Evolutionary conservation across 2,797 vertebrate species (phyloP), one percentile per base, ranked within the genome.

Genomic region (Alexandromys oeconomus): DNA sequence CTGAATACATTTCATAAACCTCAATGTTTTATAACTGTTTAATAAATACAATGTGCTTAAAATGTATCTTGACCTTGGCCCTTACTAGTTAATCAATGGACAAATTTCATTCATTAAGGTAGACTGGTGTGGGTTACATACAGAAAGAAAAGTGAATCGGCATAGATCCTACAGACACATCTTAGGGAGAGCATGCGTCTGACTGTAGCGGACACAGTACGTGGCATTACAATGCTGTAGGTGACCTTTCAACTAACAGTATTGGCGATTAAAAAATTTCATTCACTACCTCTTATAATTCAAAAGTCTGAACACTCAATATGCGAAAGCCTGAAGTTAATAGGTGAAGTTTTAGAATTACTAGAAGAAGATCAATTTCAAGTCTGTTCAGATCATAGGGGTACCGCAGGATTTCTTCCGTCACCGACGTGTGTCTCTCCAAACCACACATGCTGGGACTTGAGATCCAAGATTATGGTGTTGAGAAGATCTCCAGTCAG

Each of bases 1-100:
- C 21, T 51, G 86, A 59, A 88, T 74, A 59, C 57, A 57, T 43
- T 57, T 74, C n/a, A 73, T 57, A 87, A 73, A 29, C n/a, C 9
- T 74, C 51, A 74, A 73, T 59, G 37, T 74, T 87, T 87, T 4
- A 29, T 1, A 94, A n/a, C 34, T 94, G 82, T 63, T 92, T 19
- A 48, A 63, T 81, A 93, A 65, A 73, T 67, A 34, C 29, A 93
- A 77, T 23, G 86, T 77, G 59, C 63, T 95, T 93, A 85, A 96
- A 88, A 78, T 0, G 43, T 29, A 54, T 14, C 48, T 84, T 89
- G 23, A 87, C 11, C 25, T 87, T 65, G 65, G 76, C 46, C n/a
- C 51, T 25, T 82, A 61, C 21, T 51, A 80, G 13, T 65, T 94
- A 93, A 74, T 1, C 31, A 40, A 46, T 14, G 48, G 13, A 71